Percentiles rank a stretch among this genome's conserved stretches.
phyloP scores from a whole-genome alignment of 92 coral and sea anemone genomes.

The Pocillopora meandrina region DNA sequence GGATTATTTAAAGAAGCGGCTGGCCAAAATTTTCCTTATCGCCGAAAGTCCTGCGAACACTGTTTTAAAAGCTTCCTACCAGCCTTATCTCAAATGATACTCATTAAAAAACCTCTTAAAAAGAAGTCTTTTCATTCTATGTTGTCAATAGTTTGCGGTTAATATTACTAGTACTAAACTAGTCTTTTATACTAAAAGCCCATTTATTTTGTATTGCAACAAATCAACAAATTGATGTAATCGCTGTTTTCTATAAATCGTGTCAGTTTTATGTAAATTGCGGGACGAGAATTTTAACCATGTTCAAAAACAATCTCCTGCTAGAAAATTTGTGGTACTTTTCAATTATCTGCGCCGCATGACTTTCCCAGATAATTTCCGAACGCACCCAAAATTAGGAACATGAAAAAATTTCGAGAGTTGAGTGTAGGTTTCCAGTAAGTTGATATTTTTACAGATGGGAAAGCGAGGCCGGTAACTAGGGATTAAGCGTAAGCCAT shows the following conservation, averaged over 20 bases:
- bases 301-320: background rate
- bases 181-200: background rate
- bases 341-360: background rate
- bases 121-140: background rate
- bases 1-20: background rate
- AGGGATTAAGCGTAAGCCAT: background rate
- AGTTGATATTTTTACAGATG: background rate
- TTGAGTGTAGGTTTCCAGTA: background rate
- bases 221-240: slow-evolving; percentile 15
- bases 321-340: background rate
- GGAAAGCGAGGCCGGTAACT: background rate
- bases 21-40: background rate
- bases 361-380: background rate
- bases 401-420: background rate
- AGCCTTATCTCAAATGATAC: background rate
- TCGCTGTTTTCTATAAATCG: background rate
- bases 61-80: background rate
- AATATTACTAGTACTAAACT: background rate
- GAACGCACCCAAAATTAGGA: background rate
- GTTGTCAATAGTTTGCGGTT: slow-evolving; percentile 8
- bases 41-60: background rate
- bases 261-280: background rate
- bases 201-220: background rate
- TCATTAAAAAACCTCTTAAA: background rate
- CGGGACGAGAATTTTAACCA: background rate